Base-by-base conservation (phyloP, 1,140 invertebrate genomes). In the Zaprionus lachaisei region DNA sequence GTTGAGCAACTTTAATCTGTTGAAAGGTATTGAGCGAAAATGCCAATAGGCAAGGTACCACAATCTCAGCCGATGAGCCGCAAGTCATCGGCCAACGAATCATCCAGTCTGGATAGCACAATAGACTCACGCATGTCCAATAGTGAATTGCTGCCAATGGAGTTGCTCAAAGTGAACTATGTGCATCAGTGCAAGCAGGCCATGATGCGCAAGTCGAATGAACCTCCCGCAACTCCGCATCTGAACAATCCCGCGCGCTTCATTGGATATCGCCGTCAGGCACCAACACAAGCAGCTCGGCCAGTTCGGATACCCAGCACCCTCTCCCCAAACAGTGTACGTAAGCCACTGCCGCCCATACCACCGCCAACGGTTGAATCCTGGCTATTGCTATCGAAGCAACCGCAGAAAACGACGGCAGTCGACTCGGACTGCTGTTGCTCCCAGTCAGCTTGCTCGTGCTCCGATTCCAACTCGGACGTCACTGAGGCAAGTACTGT, bases 151-250 rank as follows among this genome's bases (percentile, higher is more conserved):
- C 82, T 92, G 2, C 85, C 91, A 66, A 92, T 92, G 92, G 84
- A 92, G 34, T 57, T 92, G 31, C 78, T 92, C 1, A 86, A 92
- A 57, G 75, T 92, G 47, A 90, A 91, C 38, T 92, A 92, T 79
- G 91, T 92, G 38, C 84, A 92, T 51, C 80, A 92, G 55, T 92
- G 91, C 60, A 91, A 91, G 57, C 65, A 84, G 67, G 87, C 87
- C 4, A 77, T 90, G 37, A 91, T 86, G 83, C 78, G 72, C 60
- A 87, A 79, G 55, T 61, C 85, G 1, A 90, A 70, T 37, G 72
- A 81, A 12, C 28, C 71, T 7, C 75, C 57, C 7, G 37, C 41
- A 6, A 47, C 44, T 28, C 65, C 72, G 14, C 80, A 77, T 9
- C 49, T 79, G 0, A 87, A 75, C 6, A 83, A 80, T 68, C 72